phyloP scores from a whole-genome alignment of 2,113 vertebrate species.

The Typhlomys cinereus region DNA sequence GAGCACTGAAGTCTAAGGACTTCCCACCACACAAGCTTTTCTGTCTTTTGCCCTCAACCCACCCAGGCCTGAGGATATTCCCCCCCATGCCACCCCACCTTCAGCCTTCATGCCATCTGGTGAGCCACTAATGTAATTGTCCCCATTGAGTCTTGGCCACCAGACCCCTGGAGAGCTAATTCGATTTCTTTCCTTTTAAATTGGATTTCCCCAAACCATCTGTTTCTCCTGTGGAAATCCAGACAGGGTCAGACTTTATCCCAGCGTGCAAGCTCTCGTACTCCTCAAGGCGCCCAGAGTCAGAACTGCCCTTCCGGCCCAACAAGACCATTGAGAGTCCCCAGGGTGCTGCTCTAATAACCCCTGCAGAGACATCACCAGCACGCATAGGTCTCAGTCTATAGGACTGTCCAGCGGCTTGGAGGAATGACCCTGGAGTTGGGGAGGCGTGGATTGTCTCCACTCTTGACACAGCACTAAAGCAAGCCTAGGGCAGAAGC shows the following conservation, averaged over 20 bases:
- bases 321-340: background rate
- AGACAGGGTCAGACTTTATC: background rate
- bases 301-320: background rate
- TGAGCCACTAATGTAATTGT: conserved; percentile 57
- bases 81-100: background rate
- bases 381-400: background rate
- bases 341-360: background rate
- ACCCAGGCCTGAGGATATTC: background rate
- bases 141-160: conserved; percentile 33
- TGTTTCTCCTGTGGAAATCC: conserved; percentile 55
- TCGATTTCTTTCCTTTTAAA: conserved; percentile 62
- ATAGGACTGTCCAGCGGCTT: background rate
- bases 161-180: conserved; percentile 60
- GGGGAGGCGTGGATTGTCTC: background rate
- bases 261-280: background rate
- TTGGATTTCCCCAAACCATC: conserved; percentile 73
- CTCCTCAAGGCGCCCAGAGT: background rate
- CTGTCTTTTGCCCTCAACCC: background rate
- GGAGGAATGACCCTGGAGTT: background rate
- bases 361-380: background rate
- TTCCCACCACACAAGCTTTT: background rate
- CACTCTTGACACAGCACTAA: background rate
- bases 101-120: background rate
- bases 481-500: background rate
- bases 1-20: background rate